Base-by-base conservation (phyloP, 1,140 invertebrate genomes). In the Aphaenogaster floridana region DNA sequence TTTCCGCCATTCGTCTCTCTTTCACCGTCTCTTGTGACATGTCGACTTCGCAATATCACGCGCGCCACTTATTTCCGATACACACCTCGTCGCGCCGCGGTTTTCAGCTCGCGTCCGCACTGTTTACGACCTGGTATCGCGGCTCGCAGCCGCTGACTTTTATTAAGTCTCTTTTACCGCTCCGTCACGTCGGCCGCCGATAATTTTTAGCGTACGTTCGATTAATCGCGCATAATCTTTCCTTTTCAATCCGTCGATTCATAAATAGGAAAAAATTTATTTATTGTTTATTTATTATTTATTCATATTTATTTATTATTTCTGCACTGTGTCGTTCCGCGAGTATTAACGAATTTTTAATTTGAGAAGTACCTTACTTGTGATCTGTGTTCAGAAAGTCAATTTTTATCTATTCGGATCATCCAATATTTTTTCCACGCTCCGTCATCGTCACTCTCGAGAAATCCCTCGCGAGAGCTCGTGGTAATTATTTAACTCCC, bases 31-130 rank as follows among this genome's bases (percentile, higher is more conserved):
- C 76, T 86, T 76, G 69, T 84, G 80, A 84, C 80, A 84, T 84
- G 80, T 84, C 68, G 80, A 84, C 80, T 84, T 84, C 34, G 80
- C 80, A 84, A 84, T 84, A 84, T 34, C 54, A 81, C 80, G 68
- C 42, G 80, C 68, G 80, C 68, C 52, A 61, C 80, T 74, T 84
- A 61, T 74, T 84, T 61, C 68, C 80, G 68, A 84, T 61, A 84
- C 54, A 42, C 72, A 76, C 68, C 39, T 83, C 54, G 68, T 48
- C 68, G 68, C 42, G 45, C 17, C 68, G 52, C 80, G 80, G 80
- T 74, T 84, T 84, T 84, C 69, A 54, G 69, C 54, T 63, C 54
- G 68, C 66, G 36, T 59, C 42, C 13, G 52, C 52, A 17, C 11
- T 42, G 54, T 74, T 84, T 54, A 74, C 69, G 69, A 36, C 34